A percentile compares a stretch with the other conserved stretches of the same genome.
Conservation (phyloP, 2,888 invertebrate species). For the Agonopterix alstromeriana region DNA sequence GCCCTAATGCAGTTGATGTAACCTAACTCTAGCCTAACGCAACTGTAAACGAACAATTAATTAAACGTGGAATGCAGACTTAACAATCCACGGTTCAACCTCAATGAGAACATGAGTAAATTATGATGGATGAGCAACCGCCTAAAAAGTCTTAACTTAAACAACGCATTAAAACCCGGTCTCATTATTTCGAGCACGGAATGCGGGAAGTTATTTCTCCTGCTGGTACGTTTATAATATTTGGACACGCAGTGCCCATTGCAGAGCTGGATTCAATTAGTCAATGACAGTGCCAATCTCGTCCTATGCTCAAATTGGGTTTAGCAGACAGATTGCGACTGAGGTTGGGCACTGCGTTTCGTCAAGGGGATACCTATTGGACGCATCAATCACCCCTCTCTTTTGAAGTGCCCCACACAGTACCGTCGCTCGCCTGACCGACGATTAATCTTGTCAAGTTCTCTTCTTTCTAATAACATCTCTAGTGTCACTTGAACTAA, state of each 20-base stretch:
- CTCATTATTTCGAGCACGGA: slow-evolving; percentile 1
- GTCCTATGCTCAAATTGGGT: slow-evolving; percentile 36
- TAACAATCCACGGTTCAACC: slow-evolving; percentile 7
- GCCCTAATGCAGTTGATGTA: slow-evolving; percentile 2
- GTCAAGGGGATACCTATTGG: slow-evolving; percentile 39
- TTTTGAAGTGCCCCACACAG: slow-evolving; percentile 53
- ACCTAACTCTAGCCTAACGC: slow-evolving; percentile 6
- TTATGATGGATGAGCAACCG: slow-evolving; percentile 7
- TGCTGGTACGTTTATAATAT: neutral
- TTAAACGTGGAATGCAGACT: slow-evolving; percentile 16
- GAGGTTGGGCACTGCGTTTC: slow-evolving; percentile 38
- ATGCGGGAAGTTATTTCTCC: slow-evolving; percentile 1
- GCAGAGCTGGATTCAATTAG: slow-evolving; percentile 2
- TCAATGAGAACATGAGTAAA: slow-evolving; percentile 6
- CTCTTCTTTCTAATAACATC: slow-evolving; percentile 38
- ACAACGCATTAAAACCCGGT: neutral
- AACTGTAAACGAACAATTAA: slow-evolving; percentile 13
- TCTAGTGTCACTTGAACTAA: slow-evolving; percentile 32
- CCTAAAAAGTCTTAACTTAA: neutral
- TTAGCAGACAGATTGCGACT: slow-evolving; percentile 20
- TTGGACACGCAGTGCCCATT: neutral
- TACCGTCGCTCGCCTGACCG: slow-evolving; percentile 34
- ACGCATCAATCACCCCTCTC: slow-evolving; percentile 48
- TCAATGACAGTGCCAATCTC: slow-evolving; percentile 27
- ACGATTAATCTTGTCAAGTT: slow-evolving; percentile 59